Conservation (phyloP, 2,888 invertebrate species). For the Dasysyrphus tricinctus region DNA sequence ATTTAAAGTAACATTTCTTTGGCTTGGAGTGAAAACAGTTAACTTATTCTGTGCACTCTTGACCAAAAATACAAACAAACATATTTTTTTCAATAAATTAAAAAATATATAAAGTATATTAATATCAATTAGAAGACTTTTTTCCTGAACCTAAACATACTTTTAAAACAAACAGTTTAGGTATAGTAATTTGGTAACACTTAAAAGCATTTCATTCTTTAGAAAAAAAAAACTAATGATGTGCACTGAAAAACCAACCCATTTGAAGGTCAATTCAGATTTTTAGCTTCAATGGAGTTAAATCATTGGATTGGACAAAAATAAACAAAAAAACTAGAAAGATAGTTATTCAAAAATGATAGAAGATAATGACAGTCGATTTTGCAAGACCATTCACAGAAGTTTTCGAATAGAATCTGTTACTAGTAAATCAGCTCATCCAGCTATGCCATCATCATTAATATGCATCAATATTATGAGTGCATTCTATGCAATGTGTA, state of each 20-base stretch:
- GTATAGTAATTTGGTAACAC: constrained; percentile 19
- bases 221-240: constrained; percentile 58
- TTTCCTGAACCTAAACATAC: too few species aligned
- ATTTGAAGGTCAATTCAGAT: constrained; percentile 66
- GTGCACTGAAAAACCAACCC: constrained; percentile 22
- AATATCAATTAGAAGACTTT: too few species aligned
- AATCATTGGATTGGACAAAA: constrained; percentile 6
- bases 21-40: too few species aligned
- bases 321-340: background rate
- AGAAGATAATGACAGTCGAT: constrained; percentile 46
- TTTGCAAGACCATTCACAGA: constrained; percentile 45
- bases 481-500: background rate
- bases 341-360: constrained; percentile 16
- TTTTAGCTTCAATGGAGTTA: constrained; percentile 33
- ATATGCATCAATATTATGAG: constrained; percentile 35
- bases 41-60: too few species aligned
- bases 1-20: too few species aligned
- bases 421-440: constrained; percentile 52
- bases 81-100: too few species aligned
- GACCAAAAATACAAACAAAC: too few species aligned
- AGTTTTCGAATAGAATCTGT: constrained; percentile 21
- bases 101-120: too few species aligned
- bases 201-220: constrained; percentile 12
- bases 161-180: background rate
- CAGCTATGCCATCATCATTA: constrained; percentile 57